Evolutionary conservation across 2,113 vertebrate genomes (phyloP).

Genomic region (Hystrix cristata): DNA sequence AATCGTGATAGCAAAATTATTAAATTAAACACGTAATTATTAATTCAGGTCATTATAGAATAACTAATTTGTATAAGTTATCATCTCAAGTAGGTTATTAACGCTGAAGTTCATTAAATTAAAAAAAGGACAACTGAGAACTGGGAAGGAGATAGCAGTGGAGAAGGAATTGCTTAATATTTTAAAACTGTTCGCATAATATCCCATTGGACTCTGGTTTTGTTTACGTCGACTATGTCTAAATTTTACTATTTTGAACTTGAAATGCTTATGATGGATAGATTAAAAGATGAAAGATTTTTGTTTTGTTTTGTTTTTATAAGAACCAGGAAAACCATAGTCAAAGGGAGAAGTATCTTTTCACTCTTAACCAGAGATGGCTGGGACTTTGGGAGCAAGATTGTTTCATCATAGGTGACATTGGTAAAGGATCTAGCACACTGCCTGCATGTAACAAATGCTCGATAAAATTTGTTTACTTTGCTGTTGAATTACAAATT

Average conservation of each 20-base stretch:
- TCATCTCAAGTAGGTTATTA: background rate
- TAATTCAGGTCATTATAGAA: conserved; percentile 4
- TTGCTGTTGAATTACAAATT: background rate
- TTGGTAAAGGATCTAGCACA: background rate
- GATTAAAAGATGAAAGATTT: background rate
- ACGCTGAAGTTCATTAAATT: background rate
- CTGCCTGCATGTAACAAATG: background rate
- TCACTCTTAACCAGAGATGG: background rate
- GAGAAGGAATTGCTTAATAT: background rate
- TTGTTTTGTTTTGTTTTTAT: background rate
- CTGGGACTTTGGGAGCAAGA: background rate
- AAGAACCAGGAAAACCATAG: background rate
- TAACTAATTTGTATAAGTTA: background rate
- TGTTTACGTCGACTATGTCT: background rate
- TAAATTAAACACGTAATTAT: background rate
- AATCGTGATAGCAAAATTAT: background rate
- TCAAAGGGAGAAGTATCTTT: background rate
- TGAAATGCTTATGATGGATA: background rate
- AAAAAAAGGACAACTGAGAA: background rate
- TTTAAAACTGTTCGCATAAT: background rate
- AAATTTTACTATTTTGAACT: background rate
- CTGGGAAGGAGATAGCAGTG: background rate
- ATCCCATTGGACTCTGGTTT: background rate
- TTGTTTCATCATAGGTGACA: background rate
- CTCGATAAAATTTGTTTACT: background rate